Conservation (phyloP, 2,888 invertebrate genomes). For the Synergus japonicus region DNA sequence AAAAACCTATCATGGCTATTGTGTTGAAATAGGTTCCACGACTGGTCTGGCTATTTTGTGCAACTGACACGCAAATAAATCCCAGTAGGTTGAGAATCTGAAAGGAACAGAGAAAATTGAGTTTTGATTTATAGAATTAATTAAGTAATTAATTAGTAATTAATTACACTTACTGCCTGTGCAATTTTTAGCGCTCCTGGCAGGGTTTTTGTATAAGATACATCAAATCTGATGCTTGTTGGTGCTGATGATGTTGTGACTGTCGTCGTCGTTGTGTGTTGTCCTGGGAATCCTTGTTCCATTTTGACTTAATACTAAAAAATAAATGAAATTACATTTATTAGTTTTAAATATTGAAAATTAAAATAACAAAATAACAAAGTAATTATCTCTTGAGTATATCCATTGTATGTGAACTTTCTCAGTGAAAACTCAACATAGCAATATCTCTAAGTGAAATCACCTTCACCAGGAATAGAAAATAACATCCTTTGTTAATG, state of each 20-base stretch:
- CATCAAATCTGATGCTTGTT: constrained; percentile 87
- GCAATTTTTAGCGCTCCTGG: constrained; percentile 88
- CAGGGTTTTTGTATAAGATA: constrained; percentile 83
- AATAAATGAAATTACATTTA: not conserved
- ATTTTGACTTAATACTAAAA: constrained; percentile 57
- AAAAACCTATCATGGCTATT: constrained; percentile 90
- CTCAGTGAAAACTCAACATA: not conserved
- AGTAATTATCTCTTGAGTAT: too few species aligned
- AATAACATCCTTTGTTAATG: not conserved
- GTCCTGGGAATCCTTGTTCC: constrained; percentile 86
- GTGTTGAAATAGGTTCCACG: constrained; percentile 87
- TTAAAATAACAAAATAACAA: too few species aligned
- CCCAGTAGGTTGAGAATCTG: constrained; percentile 86
- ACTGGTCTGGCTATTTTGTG: constrained; percentile 78
- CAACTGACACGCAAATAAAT: constrained; percentile 88
- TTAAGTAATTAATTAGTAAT: too few species aligned
- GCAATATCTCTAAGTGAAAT: not conserved
- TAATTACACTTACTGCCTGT: constrained; percentile 83
- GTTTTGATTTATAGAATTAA: not conserved
- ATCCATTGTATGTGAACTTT: not conserved
- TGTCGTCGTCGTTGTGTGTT: constrained; percentile 84
- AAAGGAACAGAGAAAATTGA: not conserved
- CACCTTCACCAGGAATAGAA: not conserved
- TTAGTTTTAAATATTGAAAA: not conserved
- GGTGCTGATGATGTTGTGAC: constrained; percentile 82